Percentiles rank a stretch among this genome's conserved stretches.
Conservation (phyloP, 2,888 invertebrate species). For the Bombylius discolor region DNA sequence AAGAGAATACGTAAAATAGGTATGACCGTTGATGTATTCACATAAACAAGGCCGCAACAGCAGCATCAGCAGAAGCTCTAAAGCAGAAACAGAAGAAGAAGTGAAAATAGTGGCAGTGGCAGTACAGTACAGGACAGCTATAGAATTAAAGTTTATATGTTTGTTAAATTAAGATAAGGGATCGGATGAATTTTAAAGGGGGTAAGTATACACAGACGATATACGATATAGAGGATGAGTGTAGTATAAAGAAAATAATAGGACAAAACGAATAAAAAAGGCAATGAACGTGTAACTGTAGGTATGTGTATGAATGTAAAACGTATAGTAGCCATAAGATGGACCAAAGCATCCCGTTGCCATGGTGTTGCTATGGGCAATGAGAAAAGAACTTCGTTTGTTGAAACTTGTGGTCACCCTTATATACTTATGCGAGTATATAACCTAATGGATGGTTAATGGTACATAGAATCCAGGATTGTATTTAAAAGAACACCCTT, state of each 20-base stretch:
- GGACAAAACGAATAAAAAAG: too few relatives aligned
- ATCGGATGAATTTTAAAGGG: too few relatives aligned
- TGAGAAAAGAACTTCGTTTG: slow-evolving; percentile 18
- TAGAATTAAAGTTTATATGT: too few relatives aligned
- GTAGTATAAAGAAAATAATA: too few relatives aligned
- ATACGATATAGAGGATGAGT: too few relatives aligned
- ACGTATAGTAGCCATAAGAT: slow-evolving; percentile 8
- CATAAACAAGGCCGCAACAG: not conserved
- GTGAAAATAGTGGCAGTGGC: too few relatives aligned
- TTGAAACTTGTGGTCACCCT: slow-evolving; percentile 9
- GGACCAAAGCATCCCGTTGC: slow-evolving; percentile 15
- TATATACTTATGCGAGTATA: slow-evolving; percentile 4
- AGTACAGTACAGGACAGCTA: too few relatives aligned
- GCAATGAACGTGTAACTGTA: not conserved
- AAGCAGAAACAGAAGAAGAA: too few relatives aligned
- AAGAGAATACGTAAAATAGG: slow-evolving; percentile 5
- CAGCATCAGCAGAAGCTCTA: too few relatives aligned
- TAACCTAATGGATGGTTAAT: not conserved
- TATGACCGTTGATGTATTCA: slow-evolving; percentile 3
- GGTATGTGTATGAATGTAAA: not conserved
- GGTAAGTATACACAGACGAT: too few relatives aligned
- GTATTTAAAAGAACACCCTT: too few relatives aligned
- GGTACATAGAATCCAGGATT: slow-evolving; percentile 2
- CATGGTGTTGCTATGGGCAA: slow-evolving; percentile 30
- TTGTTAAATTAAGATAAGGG: too few relatives aligned